Base-by-base conservation (phyloP, 37 sponge, comb jelly and placozoan species). In the Aphrocallistes beatrix region DNA sequence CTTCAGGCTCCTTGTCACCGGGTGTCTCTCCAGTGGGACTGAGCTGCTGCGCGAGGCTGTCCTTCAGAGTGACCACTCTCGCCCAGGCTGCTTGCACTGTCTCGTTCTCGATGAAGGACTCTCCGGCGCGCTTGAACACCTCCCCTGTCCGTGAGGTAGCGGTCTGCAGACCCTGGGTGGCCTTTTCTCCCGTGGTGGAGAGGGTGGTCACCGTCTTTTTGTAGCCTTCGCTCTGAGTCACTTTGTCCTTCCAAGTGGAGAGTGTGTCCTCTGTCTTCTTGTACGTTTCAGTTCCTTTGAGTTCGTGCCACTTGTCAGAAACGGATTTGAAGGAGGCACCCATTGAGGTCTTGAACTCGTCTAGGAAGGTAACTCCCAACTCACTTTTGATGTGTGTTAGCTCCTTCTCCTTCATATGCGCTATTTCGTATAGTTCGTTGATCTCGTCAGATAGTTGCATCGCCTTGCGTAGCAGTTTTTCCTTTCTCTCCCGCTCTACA, bases 181-280 rank as follows among this genome's bases (percentile, higher is more conserved):
- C 75, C 34, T 60, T 60, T 30, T 60, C 75, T 13, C 75, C 75
- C 25, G 75, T 60, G n/a, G 75, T 60, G 21, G 32, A 32, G 75
- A 60, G 10, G 75, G 75, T 60, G n/a, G 17, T 60, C 28, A 60
- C 75, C 3, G 75, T 60, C 34, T 60, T 60, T 30, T 60, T 60
- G 21, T 60, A 60, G 75, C 75, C n/a, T 3, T 60, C 75, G 34
- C 75, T 60, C 75, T 60, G 75, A 60, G 75, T 60, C 10, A 60
- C 75, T 13, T 60, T 60, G n/a, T 60, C 75, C n/a, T 13, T 60
- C 75, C 75, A 60, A 6, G 28, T 30, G 75, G 25, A 60, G 32
- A 60, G 75, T 60, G 75, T 60, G 34, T 60, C 75, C 34, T 13
- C 75, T 19, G 75, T 60, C 17, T 60, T 60, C 75, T 60, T 60